Evolutionary conservation across 2,113 vertebrate species (phyloP).

Genomic region (Anhinga rufa): DNA sequence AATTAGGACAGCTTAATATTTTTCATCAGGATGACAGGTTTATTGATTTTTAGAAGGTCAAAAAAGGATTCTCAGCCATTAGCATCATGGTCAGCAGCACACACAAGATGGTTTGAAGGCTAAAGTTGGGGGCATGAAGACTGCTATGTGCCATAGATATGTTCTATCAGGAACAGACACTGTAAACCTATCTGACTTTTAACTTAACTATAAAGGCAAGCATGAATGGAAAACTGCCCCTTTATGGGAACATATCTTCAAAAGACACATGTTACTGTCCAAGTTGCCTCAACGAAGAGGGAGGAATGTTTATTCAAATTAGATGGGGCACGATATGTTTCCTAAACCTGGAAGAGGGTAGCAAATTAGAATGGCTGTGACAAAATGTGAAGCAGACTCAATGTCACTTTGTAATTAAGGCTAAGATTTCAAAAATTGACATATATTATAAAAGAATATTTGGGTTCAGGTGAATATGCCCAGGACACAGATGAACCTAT

Average conservation of each 20-base stretch:
- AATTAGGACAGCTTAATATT: background rate
- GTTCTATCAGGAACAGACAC: background rate
- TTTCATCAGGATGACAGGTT: background rate
- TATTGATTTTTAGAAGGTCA: background rate
- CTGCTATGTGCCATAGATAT: background rate
- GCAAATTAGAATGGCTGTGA: background rate
- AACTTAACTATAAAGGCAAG: background rate
- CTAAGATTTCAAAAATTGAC: background rate
- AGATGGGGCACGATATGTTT: background rate
- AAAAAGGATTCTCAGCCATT: background rate
- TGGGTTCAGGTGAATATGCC: background rate
- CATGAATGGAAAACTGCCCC: background rate
- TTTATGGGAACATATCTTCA: background rate
- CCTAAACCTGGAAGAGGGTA: background rate
- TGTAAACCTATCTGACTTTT: background rate
- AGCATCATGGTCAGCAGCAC: background rate
- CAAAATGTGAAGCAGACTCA: background rate
- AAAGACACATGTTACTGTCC: fast-evolving
- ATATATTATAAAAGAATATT: background rate
- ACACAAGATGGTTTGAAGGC: background rate
- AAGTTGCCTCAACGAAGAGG: background rate
- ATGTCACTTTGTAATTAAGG: background rate
- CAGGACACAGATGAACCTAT: background rate
- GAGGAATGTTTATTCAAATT: background rate
- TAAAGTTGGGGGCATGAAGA: background rate